phyloP scores from a whole-genome alignment of 2,888 invertebrate species.

The Sialis fuliginosa region DNA sequence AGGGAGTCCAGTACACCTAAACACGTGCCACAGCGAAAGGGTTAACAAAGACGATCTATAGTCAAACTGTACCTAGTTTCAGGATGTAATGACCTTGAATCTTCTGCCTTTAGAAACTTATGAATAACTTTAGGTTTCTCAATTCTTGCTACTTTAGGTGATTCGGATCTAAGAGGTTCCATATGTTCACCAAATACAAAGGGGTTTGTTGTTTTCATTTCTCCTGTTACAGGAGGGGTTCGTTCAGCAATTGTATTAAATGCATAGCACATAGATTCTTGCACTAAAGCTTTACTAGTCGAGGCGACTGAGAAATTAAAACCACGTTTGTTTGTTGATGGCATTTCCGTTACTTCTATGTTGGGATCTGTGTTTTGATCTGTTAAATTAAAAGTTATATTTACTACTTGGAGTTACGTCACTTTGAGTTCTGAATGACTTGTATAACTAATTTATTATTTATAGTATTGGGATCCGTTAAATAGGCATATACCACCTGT shows the following conservation, averaged over 20 bases:
- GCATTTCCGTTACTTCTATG: constrained; percentile 12
- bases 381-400: background rate
- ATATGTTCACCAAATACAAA: constrained; percentile 25
- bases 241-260: constrained; percentile 1
- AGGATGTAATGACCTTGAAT: constrained; percentile 14
- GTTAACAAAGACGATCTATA: no score
- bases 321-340: constrained; percentile 26
- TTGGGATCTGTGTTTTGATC: background rate
- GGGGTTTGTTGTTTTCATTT: constrained; percentile 19
- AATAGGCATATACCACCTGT: no score
- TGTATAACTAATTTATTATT: no score
- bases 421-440: no score
- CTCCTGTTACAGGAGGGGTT: constrained; percentile 8
- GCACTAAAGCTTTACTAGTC: constrained; percentile 7
- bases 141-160: constrained; percentile 21
- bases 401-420: no score
- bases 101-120: constrained; percentile 37
- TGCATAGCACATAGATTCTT: constrained; percentile 5
- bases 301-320: constrained; percentile 34
- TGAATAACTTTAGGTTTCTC: constrained; percentile 26
- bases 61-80: constrained; percentile 1
- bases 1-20: no score
- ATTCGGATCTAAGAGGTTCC: constrained; percentile 14
- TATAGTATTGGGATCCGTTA: no score
- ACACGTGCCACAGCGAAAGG: no score